Evolutionary conservation across 1,140 invertebrate species (phyloP), one percentile per base, ranked within the genome.

Genomic region (Drosophila rufa): DNA sequence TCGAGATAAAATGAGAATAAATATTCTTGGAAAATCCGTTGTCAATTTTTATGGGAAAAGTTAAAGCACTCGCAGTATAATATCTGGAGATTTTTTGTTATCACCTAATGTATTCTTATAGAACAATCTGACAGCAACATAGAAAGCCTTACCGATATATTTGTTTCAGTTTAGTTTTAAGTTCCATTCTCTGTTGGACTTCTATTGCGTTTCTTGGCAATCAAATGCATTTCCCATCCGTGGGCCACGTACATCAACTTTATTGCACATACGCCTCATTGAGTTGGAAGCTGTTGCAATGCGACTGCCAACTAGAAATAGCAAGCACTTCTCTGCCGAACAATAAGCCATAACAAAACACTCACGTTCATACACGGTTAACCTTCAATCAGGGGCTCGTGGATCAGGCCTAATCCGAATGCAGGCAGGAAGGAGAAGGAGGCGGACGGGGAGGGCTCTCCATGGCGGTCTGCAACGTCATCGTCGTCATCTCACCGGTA

Each of bases 391-490:
- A 61, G 50, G 65, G 56, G 60, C 67, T 69, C 57, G 43, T 27
- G 66, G 57, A 69, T 75, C 66, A 56, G 75, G 50, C 74, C 74
- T 77, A 77, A 68, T 77, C 75, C 75, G 15, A 43, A 33, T 38
- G 42, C 51, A 55, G 51, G 12, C 56, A 19, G 15, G 19, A 19
- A 25, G 15, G 17, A 56, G 40, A 7, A 5, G 25, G 25, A 30
- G 53, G 11, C 0, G 9, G 22, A 15, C 12, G 38, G 5, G 42
- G 17, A 57, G 17, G 43, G 38, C n/a, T 33, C 51, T 47, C 46
- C 71, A 43, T n/a, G 50, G 50, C 22, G 36, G 56, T 75, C 47
- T 82, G 82, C 82, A 64, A 7, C 80, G 76, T 83, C 83, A 86
- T 79, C 67, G 58, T 71, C 62, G 75, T 74, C 75, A 75, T 70